Evolutionary conservation across 1,140 invertebrate genomes (phyloP).

Genomic region (Capitella teleta): DNA sequence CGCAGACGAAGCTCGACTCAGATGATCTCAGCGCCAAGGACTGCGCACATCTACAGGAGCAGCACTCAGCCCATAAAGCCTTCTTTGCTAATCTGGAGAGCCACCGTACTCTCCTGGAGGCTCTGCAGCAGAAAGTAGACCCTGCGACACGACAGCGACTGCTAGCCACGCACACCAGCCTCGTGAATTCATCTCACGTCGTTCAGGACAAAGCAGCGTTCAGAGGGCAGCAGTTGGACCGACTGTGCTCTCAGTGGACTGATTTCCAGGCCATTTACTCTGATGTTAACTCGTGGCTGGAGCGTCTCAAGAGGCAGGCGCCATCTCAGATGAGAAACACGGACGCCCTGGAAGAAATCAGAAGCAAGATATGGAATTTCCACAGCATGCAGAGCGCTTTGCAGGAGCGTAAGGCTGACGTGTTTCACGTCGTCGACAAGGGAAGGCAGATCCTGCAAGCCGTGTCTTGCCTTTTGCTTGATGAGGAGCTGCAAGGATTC

Average conservation of each 20-base stretch:
- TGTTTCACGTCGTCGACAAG: conserved; percentile 32
- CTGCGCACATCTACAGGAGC: conserved; percentile 28
- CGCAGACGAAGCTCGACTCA: conserved; percentile 28
- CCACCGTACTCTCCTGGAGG: conserved; percentile 31
- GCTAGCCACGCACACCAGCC: conserved; percentile 21
- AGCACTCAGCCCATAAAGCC: conserved; percentile 32
- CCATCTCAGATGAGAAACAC: conserved; percentile 23
- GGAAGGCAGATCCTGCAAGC: conserved; percentile 31
- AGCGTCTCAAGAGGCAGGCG: conserved; percentile 20
- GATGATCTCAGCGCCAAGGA: conserved; percentile 24
- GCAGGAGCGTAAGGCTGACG: conserved; percentile 24
- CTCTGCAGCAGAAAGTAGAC: conserved; percentile 27
- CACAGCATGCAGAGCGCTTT: conserved; percentile 25
- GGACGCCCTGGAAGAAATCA: conserved; percentile 20
- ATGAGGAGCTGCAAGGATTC: conserved; percentile 24
- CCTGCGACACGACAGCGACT: conserved; percentile 19
- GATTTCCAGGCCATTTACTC: conserved; percentile 24
- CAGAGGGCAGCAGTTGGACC: conserved; percentile 31
- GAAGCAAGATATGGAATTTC: conserved; percentile 22
- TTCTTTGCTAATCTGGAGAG: conserved; percentile 37
- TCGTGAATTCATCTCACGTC: conserved; percentile 27
- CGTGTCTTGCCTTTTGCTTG: conserved; percentile 27
- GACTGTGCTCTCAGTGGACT: conserved; percentile 26
- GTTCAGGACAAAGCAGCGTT: conserved; percentile 31
- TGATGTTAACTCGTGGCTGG: conserved; percentile 17